These are phyloP conservation scores for Exephanes ischioxanthus DNA, from an alignment of 2,888 invertebrate species.

Conservation along the genomic window DNA sequence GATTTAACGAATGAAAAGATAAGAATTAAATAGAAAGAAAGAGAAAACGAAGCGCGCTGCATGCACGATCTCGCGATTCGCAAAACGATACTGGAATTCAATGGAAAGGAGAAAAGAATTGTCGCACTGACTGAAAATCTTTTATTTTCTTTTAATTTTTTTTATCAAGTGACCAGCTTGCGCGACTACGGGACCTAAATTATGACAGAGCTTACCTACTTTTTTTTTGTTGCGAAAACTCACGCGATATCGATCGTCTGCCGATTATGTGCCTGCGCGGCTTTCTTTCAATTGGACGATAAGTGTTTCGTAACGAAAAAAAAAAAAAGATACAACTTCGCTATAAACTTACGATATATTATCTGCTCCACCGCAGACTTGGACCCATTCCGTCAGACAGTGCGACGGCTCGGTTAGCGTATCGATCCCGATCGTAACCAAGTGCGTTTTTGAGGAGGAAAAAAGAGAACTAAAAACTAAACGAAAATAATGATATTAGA, in stretches of 20 bases:
- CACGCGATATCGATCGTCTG: conserved; percentile 25
- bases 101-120: conserved; percentile 10
- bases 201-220: conserved; percentile 8
- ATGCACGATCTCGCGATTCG: conserved; percentile 6
- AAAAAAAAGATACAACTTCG: neutral
- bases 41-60: neutral
- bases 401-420: conserved; percentile 14
- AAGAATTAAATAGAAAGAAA: neutral
- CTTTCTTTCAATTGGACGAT: neutral
- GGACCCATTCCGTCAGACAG: conserved; percentile 32
- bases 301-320: neutral
- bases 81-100: conserved; percentile 1
- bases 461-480: conserved; percentile 14
- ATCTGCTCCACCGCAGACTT: neutral
- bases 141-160: neutral
- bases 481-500: conserved; percentile 56
- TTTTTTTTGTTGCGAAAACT: neutral
- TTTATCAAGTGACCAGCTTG: conserved; percentile 21
- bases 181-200: conserved; percentile 33
- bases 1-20: conserved; percentile 6
- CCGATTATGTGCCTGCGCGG: conserved; percentile 11
- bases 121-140: conserved; percentile 15
- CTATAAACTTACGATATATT: neutral
- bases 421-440: neutral
- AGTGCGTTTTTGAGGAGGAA: conserved; percentile 11